Evolutionary conservation across 2,113 vertebrate species (phyloP).

Genomic region (Columbina picui): DNA sequence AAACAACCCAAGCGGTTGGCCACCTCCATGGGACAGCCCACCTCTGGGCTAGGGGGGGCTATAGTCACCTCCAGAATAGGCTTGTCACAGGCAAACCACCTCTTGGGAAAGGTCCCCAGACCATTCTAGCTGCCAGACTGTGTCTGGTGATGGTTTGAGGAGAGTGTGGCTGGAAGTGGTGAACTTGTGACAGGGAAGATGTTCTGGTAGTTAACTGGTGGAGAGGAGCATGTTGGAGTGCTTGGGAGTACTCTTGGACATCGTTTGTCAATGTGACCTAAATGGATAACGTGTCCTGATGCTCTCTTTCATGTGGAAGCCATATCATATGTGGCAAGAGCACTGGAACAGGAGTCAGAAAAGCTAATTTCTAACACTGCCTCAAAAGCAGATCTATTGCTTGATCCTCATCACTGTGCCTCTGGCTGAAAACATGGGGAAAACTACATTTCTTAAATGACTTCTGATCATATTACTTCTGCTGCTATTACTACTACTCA

Average conservation of each 20-base stretch:
- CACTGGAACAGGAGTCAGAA: neutral
- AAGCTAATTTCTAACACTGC: neutral
- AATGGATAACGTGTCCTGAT: neutral
- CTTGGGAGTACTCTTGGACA: neutral
- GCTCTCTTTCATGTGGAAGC: neutral
- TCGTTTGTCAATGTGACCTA: neutral
- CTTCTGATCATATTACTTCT: neutral
- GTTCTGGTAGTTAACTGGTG: neutral
- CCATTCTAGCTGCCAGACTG: neutral
- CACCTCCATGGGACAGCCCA: neutral
- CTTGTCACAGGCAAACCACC: rapidly evolving
- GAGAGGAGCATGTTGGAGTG: rapidly evolving
- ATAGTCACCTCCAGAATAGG: neutral
- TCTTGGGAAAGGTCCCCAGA: neutral
- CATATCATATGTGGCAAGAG: rapidly evolving
- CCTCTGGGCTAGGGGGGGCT: neutral
- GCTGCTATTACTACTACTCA: neutral
- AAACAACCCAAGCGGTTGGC: neutral
- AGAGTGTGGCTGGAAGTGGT: neutral
- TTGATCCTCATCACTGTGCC: neutral
- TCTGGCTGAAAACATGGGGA: neutral
- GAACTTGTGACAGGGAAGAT: neutral
- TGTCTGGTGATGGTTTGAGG: neutral
- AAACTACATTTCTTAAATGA: neutral
- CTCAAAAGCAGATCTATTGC: neutral